Conservation (phyloP, 1,140 invertebrate genomes). For the Pogonomyrmex barbatus region DNA sequence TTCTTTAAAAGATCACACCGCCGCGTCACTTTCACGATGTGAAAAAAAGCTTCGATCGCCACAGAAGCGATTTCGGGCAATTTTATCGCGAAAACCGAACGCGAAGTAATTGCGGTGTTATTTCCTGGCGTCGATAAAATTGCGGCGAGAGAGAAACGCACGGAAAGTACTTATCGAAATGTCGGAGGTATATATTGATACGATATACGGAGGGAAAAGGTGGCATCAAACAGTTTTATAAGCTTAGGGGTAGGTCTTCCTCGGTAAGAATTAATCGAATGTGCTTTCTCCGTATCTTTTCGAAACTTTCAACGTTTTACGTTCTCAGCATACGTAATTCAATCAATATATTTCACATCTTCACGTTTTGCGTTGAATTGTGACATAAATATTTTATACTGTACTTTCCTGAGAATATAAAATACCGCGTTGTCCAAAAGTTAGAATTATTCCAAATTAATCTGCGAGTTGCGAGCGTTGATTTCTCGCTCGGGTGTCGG, state of each 20-base stretch:
- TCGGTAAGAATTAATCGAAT: slow-evolving; percentile 10
- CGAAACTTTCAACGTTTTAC: background rate
- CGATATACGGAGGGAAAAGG: background rate
- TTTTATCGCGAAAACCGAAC: slow-evolving; percentile 25
- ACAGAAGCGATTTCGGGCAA: slow-evolving; percentile 27
- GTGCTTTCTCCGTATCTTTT: background rate
- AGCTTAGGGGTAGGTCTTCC: background rate
- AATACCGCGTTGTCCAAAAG: slow-evolving; percentile 47
- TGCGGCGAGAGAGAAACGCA: background rate
- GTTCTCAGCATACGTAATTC: background rate
- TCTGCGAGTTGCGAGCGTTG: slow-evolving; percentile 31
- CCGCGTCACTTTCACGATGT: slow-evolving; percentile 12
- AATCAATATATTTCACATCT: background rate
- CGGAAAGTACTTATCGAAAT: background rate
- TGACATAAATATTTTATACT: background rate
- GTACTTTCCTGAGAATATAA: slow-evolving; percentile 46
- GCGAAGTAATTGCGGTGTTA: slow-evolving; percentile 33
- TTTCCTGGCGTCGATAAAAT: slow-evolving; percentile 23
- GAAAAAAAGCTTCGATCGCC: slow-evolving; percentile 25
- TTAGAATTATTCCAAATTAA: slow-evolving; percentile 49
- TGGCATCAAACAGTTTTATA: background rate
- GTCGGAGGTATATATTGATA: background rate
- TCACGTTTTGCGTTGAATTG: slow-evolving; percentile 28
- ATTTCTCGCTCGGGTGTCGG: background rate
- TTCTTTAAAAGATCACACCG: slow-evolving; percentile 28